These are phyloP conservation scores for Paramuricea clavata DNA, from an alignment of 92 coral and sea anemone genomes.

Conservation along the genomic window DNA sequence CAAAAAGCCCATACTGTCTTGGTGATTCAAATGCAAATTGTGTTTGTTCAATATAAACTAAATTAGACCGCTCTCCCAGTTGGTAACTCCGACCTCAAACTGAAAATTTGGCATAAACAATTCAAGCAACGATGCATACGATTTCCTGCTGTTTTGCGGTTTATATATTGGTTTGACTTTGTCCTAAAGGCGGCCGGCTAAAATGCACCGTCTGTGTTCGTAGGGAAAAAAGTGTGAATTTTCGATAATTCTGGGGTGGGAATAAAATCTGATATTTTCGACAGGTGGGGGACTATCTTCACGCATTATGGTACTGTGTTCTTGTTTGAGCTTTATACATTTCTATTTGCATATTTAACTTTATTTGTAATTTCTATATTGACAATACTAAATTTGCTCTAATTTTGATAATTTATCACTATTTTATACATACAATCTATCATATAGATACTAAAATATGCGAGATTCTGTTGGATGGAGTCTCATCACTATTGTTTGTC, in stretches of 20 bases:
- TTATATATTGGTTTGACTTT: not conserved
- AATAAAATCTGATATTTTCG: no score
- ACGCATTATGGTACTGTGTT: no score
- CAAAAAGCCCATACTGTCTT: not conserved
- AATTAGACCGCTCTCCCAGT: not conserved
- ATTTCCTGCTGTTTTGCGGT: not conserved
- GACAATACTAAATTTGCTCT: not conserved
- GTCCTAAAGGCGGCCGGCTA: no score
- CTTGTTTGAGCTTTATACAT: not conserved
- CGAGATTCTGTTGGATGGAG: no score
- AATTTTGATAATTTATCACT: no score
- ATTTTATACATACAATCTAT: no score
- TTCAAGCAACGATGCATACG: not conserved
- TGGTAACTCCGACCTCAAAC: not conserved
- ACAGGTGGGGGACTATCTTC: no score
- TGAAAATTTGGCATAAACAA: not conserved
- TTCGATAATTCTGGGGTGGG: no score
- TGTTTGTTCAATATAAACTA: not conserved
- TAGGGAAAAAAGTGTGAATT: no score
- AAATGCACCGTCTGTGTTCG: no score
- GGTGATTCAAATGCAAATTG: constrained; percentile 1
- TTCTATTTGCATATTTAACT: not conserved
- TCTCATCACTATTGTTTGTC: not conserved
- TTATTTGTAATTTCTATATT: not conserved
- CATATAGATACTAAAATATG: no score